Conservation (phyloP, 2,113 vertebrate species). For the Tamias sibiricus region DNA sequence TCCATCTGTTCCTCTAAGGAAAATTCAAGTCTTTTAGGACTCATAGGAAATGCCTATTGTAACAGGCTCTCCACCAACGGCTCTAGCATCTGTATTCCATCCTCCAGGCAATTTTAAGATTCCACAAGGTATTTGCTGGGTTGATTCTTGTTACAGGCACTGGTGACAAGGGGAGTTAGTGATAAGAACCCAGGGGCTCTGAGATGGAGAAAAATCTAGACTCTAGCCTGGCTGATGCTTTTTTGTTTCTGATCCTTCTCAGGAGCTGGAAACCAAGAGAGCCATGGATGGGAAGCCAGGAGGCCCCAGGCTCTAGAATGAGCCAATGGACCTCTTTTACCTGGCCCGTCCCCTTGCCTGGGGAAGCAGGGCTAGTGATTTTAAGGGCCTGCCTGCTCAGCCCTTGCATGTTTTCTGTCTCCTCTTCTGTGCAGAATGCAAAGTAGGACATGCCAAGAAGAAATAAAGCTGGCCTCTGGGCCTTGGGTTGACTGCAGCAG, state of each 20-base stretch:
- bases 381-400: background rate
- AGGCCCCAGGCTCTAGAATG: background rate
- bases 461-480: background rate
- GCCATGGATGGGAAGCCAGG: background rate
- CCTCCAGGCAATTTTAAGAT: background rate
- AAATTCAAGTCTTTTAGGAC: constrained; percentile 49
- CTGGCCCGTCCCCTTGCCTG: background rate
- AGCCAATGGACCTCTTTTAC: background rate
- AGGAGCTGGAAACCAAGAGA: background rate
- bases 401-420: background rate
- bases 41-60: constrained; percentile 4
- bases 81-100: constrained; percentile 24
- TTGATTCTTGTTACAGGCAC: constrained; percentile 29
- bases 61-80: background rate
- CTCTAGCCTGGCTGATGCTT: constrained; percentile 20
- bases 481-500: background rate
- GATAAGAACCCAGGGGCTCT: background rate
- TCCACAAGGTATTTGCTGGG: background rate
- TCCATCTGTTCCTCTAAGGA: constrained; percentile 68
- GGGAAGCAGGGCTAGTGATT: background rate
- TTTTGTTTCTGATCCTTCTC: constrained; percentile 8
- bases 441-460: background rate
- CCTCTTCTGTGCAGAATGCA: background rate
- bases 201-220: background rate
- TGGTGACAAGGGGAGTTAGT: background rate